Evolutionary conservation across 2,888 invertebrate species (phyloP).

Genomic region (Tetragonula carbonaria): DNA sequence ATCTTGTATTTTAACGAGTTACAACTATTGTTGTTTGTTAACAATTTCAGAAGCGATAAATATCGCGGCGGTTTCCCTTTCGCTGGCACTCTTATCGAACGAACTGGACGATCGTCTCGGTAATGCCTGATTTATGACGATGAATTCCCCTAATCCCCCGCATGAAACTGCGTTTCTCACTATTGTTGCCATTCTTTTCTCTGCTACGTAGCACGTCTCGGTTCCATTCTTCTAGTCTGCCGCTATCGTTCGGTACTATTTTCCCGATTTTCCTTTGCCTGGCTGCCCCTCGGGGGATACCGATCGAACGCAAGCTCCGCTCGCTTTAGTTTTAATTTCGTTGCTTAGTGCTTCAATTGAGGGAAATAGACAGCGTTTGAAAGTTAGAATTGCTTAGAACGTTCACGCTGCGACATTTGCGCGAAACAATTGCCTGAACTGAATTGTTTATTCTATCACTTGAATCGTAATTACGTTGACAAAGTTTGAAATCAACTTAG

Average conservation of each 20-base stretch:
- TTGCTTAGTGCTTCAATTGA: neutral
- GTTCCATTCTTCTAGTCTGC: neutral
- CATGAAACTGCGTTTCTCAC: constrained; percentile 1
- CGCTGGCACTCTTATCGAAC: constrained; percentile 28
- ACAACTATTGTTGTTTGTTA: too few species aligned
- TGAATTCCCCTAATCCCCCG: neutral
- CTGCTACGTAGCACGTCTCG: neutral
- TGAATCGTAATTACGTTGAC: neutral
- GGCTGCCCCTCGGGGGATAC: too few species aligned
- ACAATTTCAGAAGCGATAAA: neutral
- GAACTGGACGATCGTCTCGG: constrained; percentile 24
- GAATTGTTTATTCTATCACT: too few species aligned
- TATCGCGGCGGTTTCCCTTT: constrained; percentile 1
- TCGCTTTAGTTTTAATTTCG: neutral
- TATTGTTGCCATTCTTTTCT: constrained; percentile 14
- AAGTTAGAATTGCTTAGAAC: neutral
- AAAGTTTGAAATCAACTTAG: neutral
- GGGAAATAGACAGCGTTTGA: neutral
- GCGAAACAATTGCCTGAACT: too few species aligned
- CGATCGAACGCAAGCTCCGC: neutral
- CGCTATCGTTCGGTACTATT: neutral
- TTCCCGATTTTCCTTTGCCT: neutral
- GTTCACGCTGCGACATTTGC: neutral
- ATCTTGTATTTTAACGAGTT: too few species aligned
- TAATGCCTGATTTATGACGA: constrained; percentile 55